Conservation (phyloP, 2,797 vertebrate species). For the Anas bahamensis region DNA sequence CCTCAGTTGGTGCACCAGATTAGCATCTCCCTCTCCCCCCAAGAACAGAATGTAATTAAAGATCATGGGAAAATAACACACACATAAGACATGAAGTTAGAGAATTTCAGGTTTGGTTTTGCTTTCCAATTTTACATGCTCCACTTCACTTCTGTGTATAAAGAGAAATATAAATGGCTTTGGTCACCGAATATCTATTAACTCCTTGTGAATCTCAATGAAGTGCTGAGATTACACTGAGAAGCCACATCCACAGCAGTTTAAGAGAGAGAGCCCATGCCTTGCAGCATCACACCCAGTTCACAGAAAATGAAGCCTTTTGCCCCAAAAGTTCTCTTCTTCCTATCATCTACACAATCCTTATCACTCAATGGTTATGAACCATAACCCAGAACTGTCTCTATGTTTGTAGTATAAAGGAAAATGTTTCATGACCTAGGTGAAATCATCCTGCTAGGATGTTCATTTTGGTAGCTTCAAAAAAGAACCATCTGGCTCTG, state of each 20-base stretch:
- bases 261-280: not conserved
- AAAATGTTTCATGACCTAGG: not conserved
- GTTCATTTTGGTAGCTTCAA: not conserved
- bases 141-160: constrained; percentile 1
- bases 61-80: constrained; percentile 54
- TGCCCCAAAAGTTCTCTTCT: not conserved
- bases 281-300: not conserved
- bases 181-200: constrained; percentile 25
- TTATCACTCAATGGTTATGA: not conserved
- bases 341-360: not conserved
- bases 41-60: constrained; percentile 68
- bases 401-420: not conserved
- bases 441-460: not conserved
- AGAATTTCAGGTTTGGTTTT: constrained; percentile 43
- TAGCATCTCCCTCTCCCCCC: not conserved
- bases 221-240: not conserved
- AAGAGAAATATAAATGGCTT: constrained; percentile 32
- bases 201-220: not conserved
- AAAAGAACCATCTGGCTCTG: not conserved
- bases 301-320: not conserved
- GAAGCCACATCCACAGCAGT: not conserved
- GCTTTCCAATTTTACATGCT: constrained; percentile 43
- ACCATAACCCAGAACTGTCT: not conserved
- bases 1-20: constrained; percentile 42
- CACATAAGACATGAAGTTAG: constrained; percentile 16